phyloP scores from a whole-genome alignment of 2,888 invertebrate species.

The Cyrtodaria siliqua region DNA sequence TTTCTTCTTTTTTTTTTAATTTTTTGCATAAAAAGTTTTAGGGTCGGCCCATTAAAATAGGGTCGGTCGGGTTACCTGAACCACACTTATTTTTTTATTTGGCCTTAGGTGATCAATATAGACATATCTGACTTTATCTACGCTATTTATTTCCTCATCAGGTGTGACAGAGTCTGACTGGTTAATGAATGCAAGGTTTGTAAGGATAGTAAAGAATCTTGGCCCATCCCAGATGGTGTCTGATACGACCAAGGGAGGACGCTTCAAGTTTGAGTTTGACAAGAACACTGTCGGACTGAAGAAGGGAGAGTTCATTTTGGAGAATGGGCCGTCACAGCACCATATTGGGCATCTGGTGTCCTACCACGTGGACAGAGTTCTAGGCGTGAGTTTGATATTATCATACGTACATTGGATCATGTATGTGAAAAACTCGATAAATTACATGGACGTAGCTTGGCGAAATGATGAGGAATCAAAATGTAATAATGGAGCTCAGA shows the following conservation, averaged over 20 bases:
- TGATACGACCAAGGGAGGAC: conserved; percentile 57
- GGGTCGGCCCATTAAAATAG: no score
- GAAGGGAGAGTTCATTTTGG: conserved; percentile 71
- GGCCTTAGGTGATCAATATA: no score
- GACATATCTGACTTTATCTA: no score
- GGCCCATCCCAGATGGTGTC: conserved; percentile 53
- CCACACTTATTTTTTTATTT: no score
- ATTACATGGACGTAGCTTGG: no score
- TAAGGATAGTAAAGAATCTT: conserved; percentile 51
- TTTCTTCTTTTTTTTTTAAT: no score
- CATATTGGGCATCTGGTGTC: conserved; percentile 74
- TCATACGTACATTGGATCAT: no score
- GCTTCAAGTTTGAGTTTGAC: conserved; percentile 61
- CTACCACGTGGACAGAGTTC: conserved; percentile 76
- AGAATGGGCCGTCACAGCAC: conserved; percentile 69
- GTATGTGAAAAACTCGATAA: no score
- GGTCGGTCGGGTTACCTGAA: no score
- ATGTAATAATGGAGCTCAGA: no score
- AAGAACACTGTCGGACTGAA: conserved; percentile 46
- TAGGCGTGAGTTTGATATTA: conserved; percentile 79
- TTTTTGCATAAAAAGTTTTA: no score
- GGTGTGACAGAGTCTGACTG: conserved; percentile 72
- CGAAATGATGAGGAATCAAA: no score
- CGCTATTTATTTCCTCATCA: conserved; percentile 34
- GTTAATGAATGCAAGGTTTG: conserved; percentile 59